A percentile compares a stretch with the other conserved stretches of the same genome.
These are phyloP conservation scores for Venustaconcha ellipsiformis DNA, from an alignment of 1,140 invertebrate genomes.

Conservation along the genomic window DNA sequence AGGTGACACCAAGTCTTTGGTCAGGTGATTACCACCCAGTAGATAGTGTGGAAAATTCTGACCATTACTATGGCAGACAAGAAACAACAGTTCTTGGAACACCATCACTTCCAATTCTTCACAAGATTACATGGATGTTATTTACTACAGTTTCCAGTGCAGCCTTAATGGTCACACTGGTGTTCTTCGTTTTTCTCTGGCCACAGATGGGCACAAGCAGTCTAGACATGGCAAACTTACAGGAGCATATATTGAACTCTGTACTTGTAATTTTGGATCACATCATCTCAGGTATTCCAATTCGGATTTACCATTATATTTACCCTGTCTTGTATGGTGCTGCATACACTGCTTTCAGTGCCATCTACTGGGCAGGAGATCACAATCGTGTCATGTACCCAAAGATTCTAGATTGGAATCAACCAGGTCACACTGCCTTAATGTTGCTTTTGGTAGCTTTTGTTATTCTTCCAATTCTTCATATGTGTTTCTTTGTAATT, in stretches of 20 bases:
- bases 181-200: conserved; percentile 50
- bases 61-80: not conserved
- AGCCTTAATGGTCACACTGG: conserved; percentile 48
- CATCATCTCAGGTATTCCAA: conserved; percentile 41
- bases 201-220: conserved; percentile 14
- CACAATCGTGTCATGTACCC: conserved; percentile 54
- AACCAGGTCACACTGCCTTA: conserved; percentile 43
- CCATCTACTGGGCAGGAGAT: conserved; percentile 54
- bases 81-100: not conserved
- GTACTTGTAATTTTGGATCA: conserved; percentile 52
- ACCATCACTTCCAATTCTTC: conserved; percentile 39
- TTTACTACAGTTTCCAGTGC: conserved; percentile 37
- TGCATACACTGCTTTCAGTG: conserved; percentile 50
- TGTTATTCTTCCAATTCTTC: conserved; percentile 49
- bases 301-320: conserved; percentile 47
- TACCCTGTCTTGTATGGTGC: conserved; percentile 49
- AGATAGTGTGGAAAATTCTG: too few relatives aligned
- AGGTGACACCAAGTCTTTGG: too few relatives aligned
- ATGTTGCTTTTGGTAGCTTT: conserved; percentile 44
- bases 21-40: too few relatives aligned
- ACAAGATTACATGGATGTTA: conserved; percentile 54
- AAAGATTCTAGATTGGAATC: conserved; percentile 53
- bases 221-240: conserved; percentile 35
- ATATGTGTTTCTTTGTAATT: conserved; percentile 45
- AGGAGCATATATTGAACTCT: conserved; percentile 51